phyloP scores from a whole-genome alignment of 2,797 vertebrate genomes.

The Crenichthys baileyi region DNA sequence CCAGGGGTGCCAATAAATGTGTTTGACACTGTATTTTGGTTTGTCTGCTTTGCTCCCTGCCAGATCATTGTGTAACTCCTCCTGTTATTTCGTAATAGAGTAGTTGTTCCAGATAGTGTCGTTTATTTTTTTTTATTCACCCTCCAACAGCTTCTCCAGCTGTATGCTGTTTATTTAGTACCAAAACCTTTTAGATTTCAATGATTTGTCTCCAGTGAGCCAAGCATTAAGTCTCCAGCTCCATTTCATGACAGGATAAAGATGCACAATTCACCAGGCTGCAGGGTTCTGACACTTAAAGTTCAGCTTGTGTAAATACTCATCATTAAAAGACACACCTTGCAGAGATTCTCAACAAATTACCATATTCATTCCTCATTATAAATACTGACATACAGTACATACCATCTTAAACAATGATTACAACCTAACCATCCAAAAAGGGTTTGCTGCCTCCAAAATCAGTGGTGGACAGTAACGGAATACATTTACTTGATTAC shows the following conservation, averaged over 20 bases:
- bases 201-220: not conserved
- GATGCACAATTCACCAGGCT: not conserved
- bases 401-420: not conserved
- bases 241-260: not conserved
- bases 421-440: not conserved
- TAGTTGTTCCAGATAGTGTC: not conserved
- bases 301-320: not conserved
- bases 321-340: too few species aligned
- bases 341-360: not conserved
- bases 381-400: not conserved
- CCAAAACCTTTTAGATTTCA: not conserved
- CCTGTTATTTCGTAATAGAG: not conserved
- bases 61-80: not conserved
- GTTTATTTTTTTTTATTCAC: not conserved
- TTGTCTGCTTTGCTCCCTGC: not conserved
- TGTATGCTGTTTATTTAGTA: not conserved
- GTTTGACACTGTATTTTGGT: not conserved
- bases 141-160: not conserved
- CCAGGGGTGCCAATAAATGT: not conserved
- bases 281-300: not conserved
- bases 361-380: not conserved
- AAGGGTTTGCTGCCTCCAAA: not conserved
- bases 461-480: too few species aligned
- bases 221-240: not conserved
- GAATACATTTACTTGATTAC: too few species aligned